These are phyloP conservation scores for Tichodroma muraria DNA, from an alignment of 2,113 vertebrate species.

Conservation along the genomic window DNA sequence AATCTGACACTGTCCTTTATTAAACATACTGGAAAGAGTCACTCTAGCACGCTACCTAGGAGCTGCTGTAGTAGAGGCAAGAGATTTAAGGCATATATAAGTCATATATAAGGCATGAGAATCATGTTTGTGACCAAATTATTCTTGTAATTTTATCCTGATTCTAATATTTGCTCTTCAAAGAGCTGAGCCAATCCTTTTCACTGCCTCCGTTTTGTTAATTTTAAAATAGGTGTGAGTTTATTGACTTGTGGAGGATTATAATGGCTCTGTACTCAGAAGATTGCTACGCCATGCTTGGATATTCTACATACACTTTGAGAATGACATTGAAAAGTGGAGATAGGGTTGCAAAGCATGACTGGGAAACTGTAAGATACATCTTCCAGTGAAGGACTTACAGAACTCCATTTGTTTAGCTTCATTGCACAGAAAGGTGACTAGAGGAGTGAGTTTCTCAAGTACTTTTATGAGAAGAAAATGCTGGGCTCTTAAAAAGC, in stretches of 20 bases:
- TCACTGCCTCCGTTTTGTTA: background rate
- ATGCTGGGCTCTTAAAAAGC: background rate
- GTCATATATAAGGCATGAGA: background rate
- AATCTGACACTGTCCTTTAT: background rate
- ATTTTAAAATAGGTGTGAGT: background rate
- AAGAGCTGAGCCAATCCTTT: background rate
- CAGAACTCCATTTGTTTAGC: background rate
- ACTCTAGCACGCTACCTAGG: background rate
- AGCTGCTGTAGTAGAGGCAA: background rate
- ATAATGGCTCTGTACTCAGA: background rate
- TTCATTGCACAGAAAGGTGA: background rate
- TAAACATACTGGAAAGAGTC: background rate
- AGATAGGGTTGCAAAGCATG: background rate
- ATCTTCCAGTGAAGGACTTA: background rate
- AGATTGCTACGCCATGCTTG: background rate
- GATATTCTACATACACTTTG: background rate
- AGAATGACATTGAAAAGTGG: background rate
- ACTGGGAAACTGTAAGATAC: background rate
- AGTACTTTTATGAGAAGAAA: background rate
- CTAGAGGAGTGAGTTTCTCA: background rate
- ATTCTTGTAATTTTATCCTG: background rate
- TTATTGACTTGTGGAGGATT: background rate
- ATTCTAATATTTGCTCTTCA: background rate
- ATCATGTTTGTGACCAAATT: background rate
- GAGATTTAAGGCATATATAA: too few species aligned